Percentiles rank a stretch among this genome's conserved stretches.
Conservation (phyloP, 2,888 invertebrate genomes). For the Drosophila tanythrix region DNA sequence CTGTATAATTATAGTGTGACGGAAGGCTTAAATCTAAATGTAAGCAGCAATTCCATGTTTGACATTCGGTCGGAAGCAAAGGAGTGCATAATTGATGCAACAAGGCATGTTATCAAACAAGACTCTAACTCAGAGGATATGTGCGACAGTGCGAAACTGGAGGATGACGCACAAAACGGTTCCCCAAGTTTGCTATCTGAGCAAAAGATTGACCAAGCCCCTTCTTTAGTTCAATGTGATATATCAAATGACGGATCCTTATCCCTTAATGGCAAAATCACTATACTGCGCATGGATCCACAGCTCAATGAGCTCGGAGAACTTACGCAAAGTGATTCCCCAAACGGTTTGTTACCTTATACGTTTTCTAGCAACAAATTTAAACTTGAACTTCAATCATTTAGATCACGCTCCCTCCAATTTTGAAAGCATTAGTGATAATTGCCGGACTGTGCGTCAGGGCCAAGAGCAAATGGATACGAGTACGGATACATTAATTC, state of each 20-base stretch:
- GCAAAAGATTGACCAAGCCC: conserved; percentile 54
- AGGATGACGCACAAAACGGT: conserved; percentile 25
- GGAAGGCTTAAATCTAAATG: conserved; percentile 79
- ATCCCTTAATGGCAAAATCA: conserved; percentile 41
- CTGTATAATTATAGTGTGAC: conserved; percentile 70
- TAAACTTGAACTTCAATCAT: neutral
- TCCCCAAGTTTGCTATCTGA: conserved; percentile 38
- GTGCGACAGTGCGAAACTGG: conserved; percentile 31
- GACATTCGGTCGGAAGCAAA: conserved; percentile 80
- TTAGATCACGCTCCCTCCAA: conserved; percentile 42
- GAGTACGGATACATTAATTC: conserved; percentile 86
- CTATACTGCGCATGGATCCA: conserved; percentile 41
- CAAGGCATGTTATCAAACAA: conserved; percentile 53
- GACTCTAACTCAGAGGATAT: conserved; percentile 70
- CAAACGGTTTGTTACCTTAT: conserved; percentile 33
- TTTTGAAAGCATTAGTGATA: conserved; percentile 50
- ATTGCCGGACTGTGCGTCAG: conserved; percentile 43
- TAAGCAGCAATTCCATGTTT: conserved; percentile 82
- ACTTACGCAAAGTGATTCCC: conserved; percentile 40
- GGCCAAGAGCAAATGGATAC: conserved; percentile 82
- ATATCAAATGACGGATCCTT: conserved; percentile 37
- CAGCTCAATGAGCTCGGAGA: conserved; percentile 28
- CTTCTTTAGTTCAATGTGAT: conserved; percentile 52
- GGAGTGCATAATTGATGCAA: conserved; percentile 33
- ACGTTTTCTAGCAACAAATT: neutral